phyloP scores from a whole-genome alignment of 2,797 vertebrate genomes.

The Allobates femoralis region DNA sequence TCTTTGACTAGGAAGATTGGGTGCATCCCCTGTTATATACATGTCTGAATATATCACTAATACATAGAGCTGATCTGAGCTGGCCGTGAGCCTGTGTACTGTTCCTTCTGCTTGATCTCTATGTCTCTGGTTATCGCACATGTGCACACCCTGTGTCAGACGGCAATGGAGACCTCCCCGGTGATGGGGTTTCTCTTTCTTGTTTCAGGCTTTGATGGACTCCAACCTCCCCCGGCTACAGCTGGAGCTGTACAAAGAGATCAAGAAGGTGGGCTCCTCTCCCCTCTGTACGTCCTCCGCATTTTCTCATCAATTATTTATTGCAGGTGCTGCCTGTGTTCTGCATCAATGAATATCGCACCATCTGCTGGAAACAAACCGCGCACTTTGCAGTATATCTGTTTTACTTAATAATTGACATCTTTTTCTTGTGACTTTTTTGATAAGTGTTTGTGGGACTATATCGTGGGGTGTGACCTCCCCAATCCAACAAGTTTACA shows the following conservation, averaged over 20 bases:
- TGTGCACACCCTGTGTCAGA: too few species aligned
- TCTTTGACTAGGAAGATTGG: too few species aligned
- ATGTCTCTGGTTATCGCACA: neutral
- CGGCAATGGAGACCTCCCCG: neutral
- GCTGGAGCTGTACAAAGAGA: slow-evolving; percentile 97
- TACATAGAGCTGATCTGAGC: too few species aligned
- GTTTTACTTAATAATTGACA: too few species aligned
- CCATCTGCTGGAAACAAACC: too few species aligned
- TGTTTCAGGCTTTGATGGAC: slow-evolving; percentile 92
- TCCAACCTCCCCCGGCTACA: slow-evolving; percentile 94
- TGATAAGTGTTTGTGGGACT: too few species aligned
- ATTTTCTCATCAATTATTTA: neutral
- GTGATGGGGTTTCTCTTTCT: slow-evolving; percentile 10
- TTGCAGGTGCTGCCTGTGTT: neutral
- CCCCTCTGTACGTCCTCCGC: neutral
- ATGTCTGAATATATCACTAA: too few species aligned
- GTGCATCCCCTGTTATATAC: too few species aligned
- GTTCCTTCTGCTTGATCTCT: neutral
- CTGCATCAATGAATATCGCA: neutral
- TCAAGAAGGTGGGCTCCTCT: slow-evolving; percentile 88
- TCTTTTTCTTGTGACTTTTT: too few species aligned
- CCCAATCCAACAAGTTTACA: too few species aligned
- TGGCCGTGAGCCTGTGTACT: neutral
- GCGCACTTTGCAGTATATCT: too few species aligned
- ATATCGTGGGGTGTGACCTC: too few species aligned